Evolutionary conservation across 2,888 invertebrate genomes (phyloP), one percentile per base, ranked within the genome.

Genomic region (Allolobophora icterica): DNA sequence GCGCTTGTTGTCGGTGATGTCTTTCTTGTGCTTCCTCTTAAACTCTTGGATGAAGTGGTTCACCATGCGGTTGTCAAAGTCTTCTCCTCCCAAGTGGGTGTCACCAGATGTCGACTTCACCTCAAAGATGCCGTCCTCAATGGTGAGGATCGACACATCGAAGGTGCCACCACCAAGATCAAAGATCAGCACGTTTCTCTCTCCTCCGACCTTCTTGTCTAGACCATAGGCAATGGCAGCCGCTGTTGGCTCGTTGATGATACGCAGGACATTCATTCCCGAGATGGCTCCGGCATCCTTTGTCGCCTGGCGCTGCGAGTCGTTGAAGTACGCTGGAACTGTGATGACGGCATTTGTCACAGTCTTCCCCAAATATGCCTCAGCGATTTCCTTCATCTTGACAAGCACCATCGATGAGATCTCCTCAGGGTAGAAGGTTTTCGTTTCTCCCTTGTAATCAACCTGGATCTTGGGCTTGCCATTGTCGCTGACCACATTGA

Each of bases 51-150:
- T 93, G 92, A 95, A 95, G 93, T 95, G 94, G 93, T 94, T 94
- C 84, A 95, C 95, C 94, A 95, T 94, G 91, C 95, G 93, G 92
- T 95, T 95, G 94, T 95, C 95, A 93, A 95, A 95, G 93, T 98
- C 98, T 96, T 98, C 98, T 93, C 98, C 98, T 94, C 98, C 98
- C 96, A 98, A 96, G 95, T 96, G 98, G 97, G 97, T 99, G 97
- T 99, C 98, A 92, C 98, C 98, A 92, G 98, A 98, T n/a, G 98
- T 99, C 15, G 98, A 97, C 94, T 98, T 98, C 89, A 98, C 98
- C 95, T 99, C 98, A 95, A 99, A 99, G 93, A 97, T 96, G 96
- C 95, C 98, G 97, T 98, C 98, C 96, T 98, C 98, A 94, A 99
- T 99, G 93, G 98, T 98, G 94, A 99, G 96, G 94, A 99, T 97